Base-by-base conservation (phyloP, 2,888 invertebrate genomes). In the Eugnorisma glareosa region DNA sequence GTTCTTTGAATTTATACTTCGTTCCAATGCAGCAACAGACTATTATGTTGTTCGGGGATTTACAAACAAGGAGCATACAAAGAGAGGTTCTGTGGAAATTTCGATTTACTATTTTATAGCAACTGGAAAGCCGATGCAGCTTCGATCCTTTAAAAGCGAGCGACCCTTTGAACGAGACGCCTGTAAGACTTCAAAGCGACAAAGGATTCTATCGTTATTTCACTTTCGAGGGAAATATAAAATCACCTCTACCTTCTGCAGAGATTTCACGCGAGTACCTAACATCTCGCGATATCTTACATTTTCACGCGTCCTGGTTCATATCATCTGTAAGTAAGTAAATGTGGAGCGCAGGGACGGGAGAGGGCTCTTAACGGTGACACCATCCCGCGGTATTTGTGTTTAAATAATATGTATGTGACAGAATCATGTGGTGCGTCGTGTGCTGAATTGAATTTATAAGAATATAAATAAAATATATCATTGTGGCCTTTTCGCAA, bases 311-410 rank as follows among this genome's bases (percentile, higher is more conserved):
- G 13, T 28, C 21, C n/a, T 28, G 11, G 66, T 28, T 67, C 43
- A 43, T 43, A 43, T 67, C 18, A 57, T 31, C 57, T 28, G 57
- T 77, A 73, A 69, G 68, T 77, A 68, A 28, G 18, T 48, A 66
- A 45, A 24, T 21, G 67, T 28, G 57, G 28, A 28, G 28, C n/a
- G n/a, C 10, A 18, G 18, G 28, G 18, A n/a, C 28, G 15, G 31
- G 2, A 37, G 31, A 57, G 18, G 64, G 21, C 64, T 68, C 68
- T 68, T 74, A 64, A 67, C 57, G 24, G 57, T 76, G 73, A 67
- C 40, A 66, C 67, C 66, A 67, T 37, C 35, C 21, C 48, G 28
- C 40, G 51, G n/a, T 66, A 31, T 40, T 63, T 75, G 48, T 37
- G 31, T 51, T 73, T 24, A n/a, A n/a, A n/a, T n/a, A n/a, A n/a